Conservation (phyloP, 2,797 vertebrate genomes). For the Squalus acanthias region DNA sequence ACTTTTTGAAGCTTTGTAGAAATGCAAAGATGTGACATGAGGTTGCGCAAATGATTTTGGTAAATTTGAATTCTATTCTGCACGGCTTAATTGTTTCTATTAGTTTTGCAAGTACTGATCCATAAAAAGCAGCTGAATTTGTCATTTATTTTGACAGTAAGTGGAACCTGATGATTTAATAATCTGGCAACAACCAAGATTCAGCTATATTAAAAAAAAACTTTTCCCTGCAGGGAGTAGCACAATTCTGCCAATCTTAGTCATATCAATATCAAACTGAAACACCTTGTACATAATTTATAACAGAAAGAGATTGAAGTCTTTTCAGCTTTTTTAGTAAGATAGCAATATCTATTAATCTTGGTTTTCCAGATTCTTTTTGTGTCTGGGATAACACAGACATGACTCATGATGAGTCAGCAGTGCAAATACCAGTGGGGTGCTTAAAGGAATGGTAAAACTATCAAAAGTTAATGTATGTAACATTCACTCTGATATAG, state of each 20-base stretch:
- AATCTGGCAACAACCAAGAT: background rate
- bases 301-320: background rate
- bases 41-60: background rate
- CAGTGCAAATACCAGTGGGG: constrained; percentile 18
- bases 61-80: background rate
- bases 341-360: constrained; percentile 18
- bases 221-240: background rate
- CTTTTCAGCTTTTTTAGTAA: constrained; percentile 22
- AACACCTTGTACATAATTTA: constrained; percentile 15
- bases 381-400: constrained; percentile 33
- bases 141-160: constrained; percentile 30
- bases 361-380: constrained; percentile 21
- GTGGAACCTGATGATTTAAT: constrained; percentile 29
- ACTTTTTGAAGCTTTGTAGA: background rate
- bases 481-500: constrained; percentile 31
- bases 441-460: constrained; percentile 35
- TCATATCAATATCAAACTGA: constrained; percentile 9
- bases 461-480: constrained; percentile 36
- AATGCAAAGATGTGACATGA: background rate
- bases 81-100: background rate
- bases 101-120: constrained; percentile 8
- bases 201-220: background rate
- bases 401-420: constrained; percentile 36
- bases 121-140: constrained; percentile 29
- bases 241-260: background rate